Conservation (phyloP, 2,888 invertebrate species). For the Lasioglossum marginatum region DNA sequence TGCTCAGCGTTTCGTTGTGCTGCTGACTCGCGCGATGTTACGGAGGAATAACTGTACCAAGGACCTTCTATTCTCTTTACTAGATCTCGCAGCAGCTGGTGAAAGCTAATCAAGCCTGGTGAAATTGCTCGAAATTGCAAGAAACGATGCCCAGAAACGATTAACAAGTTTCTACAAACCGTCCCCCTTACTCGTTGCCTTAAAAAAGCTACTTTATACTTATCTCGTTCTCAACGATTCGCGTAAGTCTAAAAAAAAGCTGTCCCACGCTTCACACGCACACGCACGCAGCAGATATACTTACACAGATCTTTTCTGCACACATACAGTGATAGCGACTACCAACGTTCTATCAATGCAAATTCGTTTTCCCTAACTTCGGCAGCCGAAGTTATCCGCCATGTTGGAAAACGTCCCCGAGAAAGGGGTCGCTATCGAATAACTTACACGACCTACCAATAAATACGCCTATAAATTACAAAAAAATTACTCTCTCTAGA, state of each 20-base stretch:
- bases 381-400: neutral
- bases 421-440: slow-evolving; percentile 24
- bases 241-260: slow-evolving; percentile 33
- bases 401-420: neutral
- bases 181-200: neutral
- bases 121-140: neutral
- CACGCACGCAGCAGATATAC: neutral
- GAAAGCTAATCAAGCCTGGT: neutral
- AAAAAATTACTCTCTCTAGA: slow-evolving; percentile 17
- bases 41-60: neutral
- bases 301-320: neutral
- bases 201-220: slow-evolving; percentile 6
- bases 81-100: neutral
- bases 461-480: slow-evolving; percentile 66
- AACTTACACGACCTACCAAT: slow-evolving; percentile 59
- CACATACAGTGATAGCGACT: neutral
- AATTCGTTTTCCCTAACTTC: slow-evolving; percentile 4
- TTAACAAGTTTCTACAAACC: slow-evolving; percentile 27
- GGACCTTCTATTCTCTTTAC: neutral
- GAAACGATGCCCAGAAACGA: neutral
- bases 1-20: neutral
- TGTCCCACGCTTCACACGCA: slow-evolving; percentile 10
- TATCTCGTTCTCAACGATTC: slow-evolving; percentile 11
- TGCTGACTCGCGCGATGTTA: neutral
- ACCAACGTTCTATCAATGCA: neutral